Base-by-base conservation (phyloP, 92 coral and sea anemone species). In the Epizoanthus ramosus region DNA sequence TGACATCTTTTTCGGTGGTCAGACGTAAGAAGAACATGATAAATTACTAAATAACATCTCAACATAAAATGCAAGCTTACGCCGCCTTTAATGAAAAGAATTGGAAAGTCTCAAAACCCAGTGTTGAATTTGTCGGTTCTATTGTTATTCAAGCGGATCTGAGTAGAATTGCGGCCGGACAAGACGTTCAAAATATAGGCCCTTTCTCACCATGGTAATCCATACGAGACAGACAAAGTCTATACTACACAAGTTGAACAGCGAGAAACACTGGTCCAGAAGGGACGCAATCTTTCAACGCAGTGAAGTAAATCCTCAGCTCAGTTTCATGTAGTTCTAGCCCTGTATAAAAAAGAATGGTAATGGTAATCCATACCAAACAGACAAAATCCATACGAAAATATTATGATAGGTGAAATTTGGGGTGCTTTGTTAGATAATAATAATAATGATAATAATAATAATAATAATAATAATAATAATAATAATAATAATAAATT, bases 71-170 rank as follows among this genome's bases (percentile, higher is more conserved):
- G 61, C 65, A 52, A 6, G 64, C 82, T 15, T 37, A 41, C 47
- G 41, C 72, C 33, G 72, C 87, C 18, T 71, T 83, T 23, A 83
- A 83, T 54, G 58, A 57, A 54, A 64, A 73, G 22, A 83, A 39
- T 39, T 35, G 53, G 52, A 47, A 41, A n/a, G n/a, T n/a, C n/a
- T 83, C 16, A 63, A 52, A 65, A 72, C 53, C 64, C 66, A 72
- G 6, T 81, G 86, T 58, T 58, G 71, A 21, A 39, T n/a, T 83
- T 66, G 41, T 83, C 21, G 35, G 41, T 4, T 18, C 37, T 25
- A 56, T 53, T 35, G 80, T 18, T 21, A 74, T 74, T 19, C 43
- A 3, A 41, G 47, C 47, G 8, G 47, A 41, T n/a, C n/a, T n/a
- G n/a, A n/a, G n/a, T n/a, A n/a, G n/a, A n/a, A n/a, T n/a, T n/a